phyloP scores from a whole-genome alignment of 2,797 vertebrate species.

The Crenuchus spilurus region DNA sequence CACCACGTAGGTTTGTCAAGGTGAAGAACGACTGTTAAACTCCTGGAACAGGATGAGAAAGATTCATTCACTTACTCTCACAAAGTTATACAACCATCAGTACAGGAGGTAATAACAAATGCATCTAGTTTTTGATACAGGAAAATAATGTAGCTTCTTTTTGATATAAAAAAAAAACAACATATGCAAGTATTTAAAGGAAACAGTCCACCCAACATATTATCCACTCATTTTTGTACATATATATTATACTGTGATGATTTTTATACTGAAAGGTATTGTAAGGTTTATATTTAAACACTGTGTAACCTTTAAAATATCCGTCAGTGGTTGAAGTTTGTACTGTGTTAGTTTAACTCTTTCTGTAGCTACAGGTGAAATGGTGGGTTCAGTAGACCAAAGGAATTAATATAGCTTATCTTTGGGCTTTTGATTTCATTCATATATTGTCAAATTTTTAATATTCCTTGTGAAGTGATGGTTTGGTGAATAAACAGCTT shows the following conservation, averaged over 20 bases:
- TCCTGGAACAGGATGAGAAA: neutral
- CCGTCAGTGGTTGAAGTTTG: constrained; percentile 22
- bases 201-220: neutral
- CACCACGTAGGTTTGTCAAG: neutral
- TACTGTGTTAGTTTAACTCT: constrained; percentile 20
- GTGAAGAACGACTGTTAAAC: neutral
- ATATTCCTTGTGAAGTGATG: neutral
- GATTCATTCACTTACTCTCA: no score
- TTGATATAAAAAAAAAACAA: constrained; percentile 41
- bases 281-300: constrained; percentile 31
- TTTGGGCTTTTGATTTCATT: neutral
- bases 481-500: neutral
- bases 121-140: neutral
- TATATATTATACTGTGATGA: constrained; percentile 39
- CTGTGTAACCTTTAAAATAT: constrained; percentile 40
- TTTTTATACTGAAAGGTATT: constrained; percentile 39
- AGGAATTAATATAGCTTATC: neutral
- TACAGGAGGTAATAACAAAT: constrained; percentile 17
- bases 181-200: constrained; percentile 31
- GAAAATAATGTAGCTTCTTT: constrained; percentile 1
- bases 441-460: neutral
- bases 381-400: neutral
- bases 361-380: constrained; percentile 6
- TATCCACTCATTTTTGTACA: constrained; percentile 7
- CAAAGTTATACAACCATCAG: neutral